Percentiles rank a stretch among this genome's conserved stretches.
Conservation (phyloP, 2,888 invertebrate species). For the Xanthia togata region DNA sequence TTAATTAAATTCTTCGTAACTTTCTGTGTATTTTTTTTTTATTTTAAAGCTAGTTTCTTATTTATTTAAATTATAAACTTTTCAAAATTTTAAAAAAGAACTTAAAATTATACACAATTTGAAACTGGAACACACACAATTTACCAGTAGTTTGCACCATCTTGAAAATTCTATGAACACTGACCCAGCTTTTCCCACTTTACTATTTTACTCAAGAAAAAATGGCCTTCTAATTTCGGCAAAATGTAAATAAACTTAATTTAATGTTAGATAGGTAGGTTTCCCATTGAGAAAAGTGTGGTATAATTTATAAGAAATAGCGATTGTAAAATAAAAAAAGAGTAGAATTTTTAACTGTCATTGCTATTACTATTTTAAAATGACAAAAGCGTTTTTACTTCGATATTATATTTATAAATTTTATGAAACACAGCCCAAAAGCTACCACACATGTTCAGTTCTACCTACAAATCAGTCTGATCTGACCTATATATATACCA, state of each 20-base stretch:
- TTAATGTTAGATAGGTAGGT: constrained; percentile 69
- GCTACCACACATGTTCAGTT: neutral
- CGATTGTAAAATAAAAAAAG: constrained; percentile 39
- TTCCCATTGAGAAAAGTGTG: constrained; percentile 55
- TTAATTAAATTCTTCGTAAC: neutral
- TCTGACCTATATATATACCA: neutral
- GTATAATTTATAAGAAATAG: constrained; percentile 60
- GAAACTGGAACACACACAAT: constrained; percentile 14
- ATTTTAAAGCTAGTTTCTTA: neutral
- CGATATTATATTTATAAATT: neutral
- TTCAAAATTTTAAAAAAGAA: neutral
- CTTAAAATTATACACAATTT: constrained; percentile 16
- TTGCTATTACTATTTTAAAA: neutral
- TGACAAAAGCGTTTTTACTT: neutral
- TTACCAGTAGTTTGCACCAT: constrained; percentile 30
- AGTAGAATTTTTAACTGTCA: constrained; percentile 21
- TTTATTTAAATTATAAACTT: neutral
- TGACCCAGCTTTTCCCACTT: constrained; percentile 18
- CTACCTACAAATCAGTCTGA: neutral
- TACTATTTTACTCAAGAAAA: constrained; percentile 55
- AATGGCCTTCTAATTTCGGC: constrained; percentile 75
- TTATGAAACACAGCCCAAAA: neutral
- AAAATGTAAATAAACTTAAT: constrained; percentile 67
- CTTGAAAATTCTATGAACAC: constrained; percentile 29
- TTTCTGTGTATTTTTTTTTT: neutral